phyloP scores from a whole-genome alignment of 2,113 vertebrate species.

The Apistogramma diplotaenia region DNA sequence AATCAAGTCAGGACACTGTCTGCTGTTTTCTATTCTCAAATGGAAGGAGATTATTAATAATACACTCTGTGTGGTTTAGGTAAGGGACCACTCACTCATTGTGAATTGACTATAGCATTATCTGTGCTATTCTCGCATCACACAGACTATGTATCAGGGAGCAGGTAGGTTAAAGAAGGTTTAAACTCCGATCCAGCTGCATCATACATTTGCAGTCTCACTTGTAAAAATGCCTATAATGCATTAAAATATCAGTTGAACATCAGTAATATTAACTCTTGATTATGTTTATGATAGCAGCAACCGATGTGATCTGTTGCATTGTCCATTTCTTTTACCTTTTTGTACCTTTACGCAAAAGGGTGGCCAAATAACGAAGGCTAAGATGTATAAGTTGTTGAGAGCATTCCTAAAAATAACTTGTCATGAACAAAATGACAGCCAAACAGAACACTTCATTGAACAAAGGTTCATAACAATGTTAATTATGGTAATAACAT shows the following conservation, averaged over 20 bases:
- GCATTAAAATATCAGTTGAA: background rate
- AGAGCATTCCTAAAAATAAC: too few species aligned
- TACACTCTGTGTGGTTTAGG: background rate
- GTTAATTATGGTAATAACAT: background rate
- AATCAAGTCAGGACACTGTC: background rate
- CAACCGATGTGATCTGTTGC: background rate
- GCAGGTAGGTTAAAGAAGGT: too few species aligned
- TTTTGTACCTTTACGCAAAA: background rate
- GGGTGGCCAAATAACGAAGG: background rate
- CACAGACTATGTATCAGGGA: background rate
- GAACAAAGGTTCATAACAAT: background rate
- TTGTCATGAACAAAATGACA: background rate
- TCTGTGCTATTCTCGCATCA: background rate
- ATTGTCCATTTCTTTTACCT: background rate
- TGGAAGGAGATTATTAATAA: background rate
- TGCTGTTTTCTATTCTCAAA: background rate
- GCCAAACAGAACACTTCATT: too few species aligned
- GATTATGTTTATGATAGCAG: background rate
- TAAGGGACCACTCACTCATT: background rate
- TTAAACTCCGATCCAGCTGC: too few species aligned
- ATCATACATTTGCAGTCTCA: too few species aligned
- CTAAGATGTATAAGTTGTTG: too few species aligned
- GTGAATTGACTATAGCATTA: background rate
- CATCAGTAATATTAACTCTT: background rate
- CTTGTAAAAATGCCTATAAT: background rate